Percentiles rank a stretch among this genome's conserved stretches.
These are phyloP conservation scores for Serrognathus titanus DNA, from an alignment of 2,888 invertebrate species.

Conservation along the genomic window DNA sequence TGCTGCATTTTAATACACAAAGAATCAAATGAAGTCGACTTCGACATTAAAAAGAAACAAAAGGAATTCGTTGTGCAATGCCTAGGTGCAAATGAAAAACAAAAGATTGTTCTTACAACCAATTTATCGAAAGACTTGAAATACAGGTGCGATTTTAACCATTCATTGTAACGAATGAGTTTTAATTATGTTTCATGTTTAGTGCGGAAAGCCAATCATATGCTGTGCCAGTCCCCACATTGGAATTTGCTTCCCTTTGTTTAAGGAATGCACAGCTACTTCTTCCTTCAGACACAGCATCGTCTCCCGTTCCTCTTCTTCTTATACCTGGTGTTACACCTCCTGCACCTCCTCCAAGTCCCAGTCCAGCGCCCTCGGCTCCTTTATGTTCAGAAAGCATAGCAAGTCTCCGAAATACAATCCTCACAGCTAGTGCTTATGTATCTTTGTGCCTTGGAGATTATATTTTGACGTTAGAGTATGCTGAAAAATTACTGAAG, in stretches of 20 bases:
- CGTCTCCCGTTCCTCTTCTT: slow-evolving; percentile 45
- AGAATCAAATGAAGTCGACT: slow-evolving; percentile 58
- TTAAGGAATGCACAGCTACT: slow-evolving; percentile 78
- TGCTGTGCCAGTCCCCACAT: slow-evolving; percentile 80
- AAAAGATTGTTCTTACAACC: slow-evolving; percentile 60
- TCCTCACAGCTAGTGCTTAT: slow-evolving; percentile 79
- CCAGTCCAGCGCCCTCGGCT: slow-evolving; percentile 58
- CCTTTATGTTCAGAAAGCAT: slow-evolving; percentile 61
- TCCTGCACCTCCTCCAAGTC: slow-evolving; percentile 42
- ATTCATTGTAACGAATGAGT: neutral
- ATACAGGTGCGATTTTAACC: slow-evolving; percentile 46
- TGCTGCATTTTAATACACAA: slow-evolving; percentile 74
- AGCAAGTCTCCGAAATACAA: slow-evolving; percentile 59
- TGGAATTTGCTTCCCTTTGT: slow-evolving; percentile 88
- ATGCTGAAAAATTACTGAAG: slow-evolving; percentile 70
- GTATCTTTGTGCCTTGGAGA: slow-evolving; percentile 82
- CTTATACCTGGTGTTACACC: slow-evolving; percentile 44
- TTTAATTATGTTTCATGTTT: neutral
- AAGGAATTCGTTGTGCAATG: slow-evolving; percentile 58
- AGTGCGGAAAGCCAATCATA: slow-evolving; percentile 68
- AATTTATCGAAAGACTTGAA: slow-evolving; percentile 54
- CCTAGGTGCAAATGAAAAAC: slow-evolving; percentile 57
- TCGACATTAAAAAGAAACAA: slow-evolving; percentile 56
- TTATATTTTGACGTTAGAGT: slow-evolving; percentile 72
- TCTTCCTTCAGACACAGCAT: slow-evolving; percentile 55